Percentiles rank a stretch among this genome's conserved stretches.
Evolutionary conservation across 2,797 vertebrate species (phyloP).

Genomic region (Sebastes itinus): DNA sequence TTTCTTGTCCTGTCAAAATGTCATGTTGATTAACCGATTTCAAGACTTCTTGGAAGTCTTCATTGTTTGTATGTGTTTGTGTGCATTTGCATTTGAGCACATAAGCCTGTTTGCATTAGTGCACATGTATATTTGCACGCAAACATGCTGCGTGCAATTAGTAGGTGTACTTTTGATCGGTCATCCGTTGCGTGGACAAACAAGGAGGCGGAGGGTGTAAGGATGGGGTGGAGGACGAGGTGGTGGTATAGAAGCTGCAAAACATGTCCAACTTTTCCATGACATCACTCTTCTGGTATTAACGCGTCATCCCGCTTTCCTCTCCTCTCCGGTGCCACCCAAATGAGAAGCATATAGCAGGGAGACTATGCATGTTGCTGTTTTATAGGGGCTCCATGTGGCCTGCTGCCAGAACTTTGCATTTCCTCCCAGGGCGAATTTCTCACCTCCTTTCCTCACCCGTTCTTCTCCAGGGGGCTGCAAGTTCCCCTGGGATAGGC

Average conservation of each 20-base stretch:
- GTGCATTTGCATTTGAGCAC: background rate
- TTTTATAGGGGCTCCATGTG: slow-evolving; percentile 65
- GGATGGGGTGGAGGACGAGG: background rate
- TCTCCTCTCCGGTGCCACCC: slow-evolving; percentile 54
- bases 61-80: background rate
- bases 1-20: slow-evolving; percentile 1
- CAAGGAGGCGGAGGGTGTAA: slow-evolving; percentile 17
- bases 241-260: slow-evolving; percentile 21
- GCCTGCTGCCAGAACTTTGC: slow-evolving; percentile 69
- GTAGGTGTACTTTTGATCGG: slow-evolving; percentile 27
- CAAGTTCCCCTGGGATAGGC: slow-evolving; percentile 14
- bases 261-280: slow-evolving; percentile 74
- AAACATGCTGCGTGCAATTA: slow-evolving; percentile 26
- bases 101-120: background rate
- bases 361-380: slow-evolving; percentile 38
- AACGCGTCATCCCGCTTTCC: slow-evolving; percentile 43
- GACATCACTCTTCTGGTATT: slow-evolving; percentile 76
- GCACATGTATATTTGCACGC: slow-evolving; percentile 20
- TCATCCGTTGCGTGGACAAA: slow-evolving; percentile 39
- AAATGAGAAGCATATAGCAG: slow-evolving; percentile 42
- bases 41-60: slow-evolving; percentile 12
- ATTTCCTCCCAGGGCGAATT: slow-evolving; percentile 73
- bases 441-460: slow-evolving; percentile 63
- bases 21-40: slow-evolving; percentile 13
- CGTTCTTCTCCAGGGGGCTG: slow-evolving; percentile 32